These are phyloP conservation scores for Parazoanthus darwini DNA, from an alignment of 92 coral and sea anemone species.

Conservation along the genomic window DNA sequence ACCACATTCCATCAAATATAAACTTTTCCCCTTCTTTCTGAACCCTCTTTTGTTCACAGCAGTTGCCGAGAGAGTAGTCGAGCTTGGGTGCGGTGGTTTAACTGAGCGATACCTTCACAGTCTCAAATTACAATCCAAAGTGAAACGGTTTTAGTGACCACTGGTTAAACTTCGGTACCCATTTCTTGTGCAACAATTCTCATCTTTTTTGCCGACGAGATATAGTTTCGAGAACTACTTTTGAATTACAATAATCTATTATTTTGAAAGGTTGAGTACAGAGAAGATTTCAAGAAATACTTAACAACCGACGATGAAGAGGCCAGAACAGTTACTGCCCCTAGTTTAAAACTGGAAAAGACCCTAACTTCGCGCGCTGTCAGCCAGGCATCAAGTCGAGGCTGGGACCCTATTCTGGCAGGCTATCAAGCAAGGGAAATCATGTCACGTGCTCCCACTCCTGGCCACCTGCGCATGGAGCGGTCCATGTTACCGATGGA, in stretches of 20 bases:
- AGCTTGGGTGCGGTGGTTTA: background rate
- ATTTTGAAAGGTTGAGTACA: slow-evolving; percentile 30
- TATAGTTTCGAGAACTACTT: background rate
- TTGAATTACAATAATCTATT: no score
- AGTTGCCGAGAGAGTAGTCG: background rate
- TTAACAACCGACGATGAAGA: slow-evolving; percentile 67
- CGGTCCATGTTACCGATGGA: slow-evolving; percentile 89
- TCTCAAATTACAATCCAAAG: background rate
- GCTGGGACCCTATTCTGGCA: slow-evolving; percentile 97
- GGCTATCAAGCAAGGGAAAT: slow-evolving; percentile 94
- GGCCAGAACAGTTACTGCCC: slow-evolving; percentile 7
- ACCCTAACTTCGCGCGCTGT: slow-evolving; percentile 64
- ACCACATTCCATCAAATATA: background rate
- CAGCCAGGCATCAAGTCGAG: slow-evolving; percentile 82
- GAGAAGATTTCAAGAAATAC: slow-evolving; percentile 74
- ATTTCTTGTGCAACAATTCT: background rate
- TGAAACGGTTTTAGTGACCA: no score
- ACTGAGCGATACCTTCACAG: background rate
- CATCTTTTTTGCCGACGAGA: background rate
- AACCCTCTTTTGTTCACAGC: background rate
- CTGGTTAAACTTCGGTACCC: background rate
- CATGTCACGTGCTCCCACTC: slow-evolving; percentile 89
- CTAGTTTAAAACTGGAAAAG: slow-evolving; percentile 34
- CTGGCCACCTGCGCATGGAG: slow-evolving; percentile 79
- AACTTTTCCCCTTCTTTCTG: background rate